Percentiles rank a stretch among this genome's conserved stretches.
Evolutionary conservation across 2,888 invertebrate genomes (phyloP).

Genomic region (Acronicta aceris): DNA sequence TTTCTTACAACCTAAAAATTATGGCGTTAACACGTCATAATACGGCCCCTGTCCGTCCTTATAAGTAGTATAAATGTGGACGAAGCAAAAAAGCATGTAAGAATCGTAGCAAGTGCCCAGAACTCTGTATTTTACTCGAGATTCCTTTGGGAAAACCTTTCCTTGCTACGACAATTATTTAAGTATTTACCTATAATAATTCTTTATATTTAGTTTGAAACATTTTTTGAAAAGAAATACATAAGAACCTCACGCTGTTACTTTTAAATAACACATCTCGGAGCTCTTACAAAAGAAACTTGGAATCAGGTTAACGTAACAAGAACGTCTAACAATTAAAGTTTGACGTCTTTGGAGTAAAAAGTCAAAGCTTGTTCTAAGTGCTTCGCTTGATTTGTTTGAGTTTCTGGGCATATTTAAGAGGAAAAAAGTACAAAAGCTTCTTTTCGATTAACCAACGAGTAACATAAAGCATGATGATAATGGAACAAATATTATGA

Average conservation of each 20-base stretch:
- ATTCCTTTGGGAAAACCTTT: too few relatives aligned
- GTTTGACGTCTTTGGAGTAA: conserved; percentile 69
- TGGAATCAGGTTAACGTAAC: conserved; percentile 69
- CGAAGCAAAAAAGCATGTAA: too few relatives aligned
- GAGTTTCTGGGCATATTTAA: conserved; percentile 71
- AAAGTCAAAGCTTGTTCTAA: conserved; percentile 67
- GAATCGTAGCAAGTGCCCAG: too few relatives aligned
- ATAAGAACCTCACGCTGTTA: conserved; percentile 32
- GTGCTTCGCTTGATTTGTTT: conserved; percentile 82
- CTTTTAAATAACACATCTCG: conserved; percentile 55
- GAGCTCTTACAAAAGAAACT: conserved; percentile 60
- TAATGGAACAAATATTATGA: too few relatives aligned
- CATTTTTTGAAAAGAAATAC: conserved; percentile 10
- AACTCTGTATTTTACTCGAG: too few relatives aligned
- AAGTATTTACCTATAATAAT: neutral
- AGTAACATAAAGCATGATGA: too few relatives aligned
- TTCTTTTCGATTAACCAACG: conserved; percentile 38
- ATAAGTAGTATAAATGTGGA: too few relatives aligned
- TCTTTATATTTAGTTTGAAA: neutral
- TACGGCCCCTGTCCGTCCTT: too few relatives aligned
- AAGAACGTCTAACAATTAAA: conserved; percentile 77
- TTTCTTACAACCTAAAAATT: too few relatives aligned
- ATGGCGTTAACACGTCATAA: too few relatives aligned
- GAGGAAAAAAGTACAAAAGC: conserved; percentile 49
- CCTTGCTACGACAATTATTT: neutral